Evolutionary conservation across 1,140 invertebrate genomes (phyloP).

Genomic region (Zaprionus tsacasi): DNA sequence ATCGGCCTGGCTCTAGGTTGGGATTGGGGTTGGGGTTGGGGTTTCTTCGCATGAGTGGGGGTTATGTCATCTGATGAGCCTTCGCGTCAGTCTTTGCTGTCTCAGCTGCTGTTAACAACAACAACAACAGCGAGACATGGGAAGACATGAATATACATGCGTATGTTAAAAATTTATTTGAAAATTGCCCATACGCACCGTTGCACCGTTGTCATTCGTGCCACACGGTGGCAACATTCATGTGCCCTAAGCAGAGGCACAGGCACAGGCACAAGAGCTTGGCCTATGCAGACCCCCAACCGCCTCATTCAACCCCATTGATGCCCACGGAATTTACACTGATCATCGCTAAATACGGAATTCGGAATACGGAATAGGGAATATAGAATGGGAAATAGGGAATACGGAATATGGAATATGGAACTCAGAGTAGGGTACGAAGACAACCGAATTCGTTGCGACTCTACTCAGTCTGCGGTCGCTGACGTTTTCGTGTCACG

Average conservation of each 20-base stretch:
- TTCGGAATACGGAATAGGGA: conserved; percentile 2
- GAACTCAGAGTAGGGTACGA: background rate
- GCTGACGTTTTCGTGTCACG: conserved; percentile 3
- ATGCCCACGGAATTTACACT: conserved; percentile 29
- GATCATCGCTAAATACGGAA: conserved; percentile 25
- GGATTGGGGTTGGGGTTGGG: background rate
- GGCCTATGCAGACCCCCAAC: background rate
- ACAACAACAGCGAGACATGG: background rate
- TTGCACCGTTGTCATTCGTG: conserved; percentile 21
- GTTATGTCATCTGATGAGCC: background rate
- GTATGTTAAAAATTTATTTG: conserved; percentile 10
- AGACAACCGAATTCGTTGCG: background rate
- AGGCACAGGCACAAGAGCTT: background rate
- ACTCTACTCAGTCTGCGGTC: background rate
- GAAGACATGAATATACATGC: background rate
- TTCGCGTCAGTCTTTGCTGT: background rate
- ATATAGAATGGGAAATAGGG: background rate
- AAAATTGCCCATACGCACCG: conserved; percentile 46
- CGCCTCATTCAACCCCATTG: conserved; percentile 9
- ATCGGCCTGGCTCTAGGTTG: background rate
- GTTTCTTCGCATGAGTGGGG: background rate
- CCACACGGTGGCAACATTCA: background rate
- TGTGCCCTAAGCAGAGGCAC: background rate
- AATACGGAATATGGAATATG: conserved; percentile 9
- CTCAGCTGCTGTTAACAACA: conserved; percentile 2